Evolutionary conservation across 1,140 invertebrate species (phyloP), one percentile per base, ranked within the genome.

Genomic region (Copidosoma floridanum): DNA sequence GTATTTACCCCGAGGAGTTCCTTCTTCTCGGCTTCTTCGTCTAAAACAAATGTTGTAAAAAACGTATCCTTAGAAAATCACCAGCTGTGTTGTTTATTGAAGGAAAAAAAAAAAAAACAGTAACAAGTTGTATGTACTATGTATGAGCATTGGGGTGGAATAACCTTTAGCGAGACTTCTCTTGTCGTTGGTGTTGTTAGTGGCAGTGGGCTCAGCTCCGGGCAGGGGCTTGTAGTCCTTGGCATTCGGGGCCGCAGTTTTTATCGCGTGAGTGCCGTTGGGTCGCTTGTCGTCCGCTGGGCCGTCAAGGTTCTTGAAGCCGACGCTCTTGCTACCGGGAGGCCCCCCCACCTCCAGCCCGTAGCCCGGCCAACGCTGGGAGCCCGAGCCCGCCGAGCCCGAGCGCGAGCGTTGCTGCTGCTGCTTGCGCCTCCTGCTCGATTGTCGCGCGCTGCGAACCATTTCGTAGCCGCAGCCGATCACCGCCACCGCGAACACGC

Each of bases 401-500:
- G 65, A 68, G 29, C 63, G 11, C 50, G 65, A 61, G 54, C 63
- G 73, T 63, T 71, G 56, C 27, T 66, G 69, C 18, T 72, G 75
- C 56, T 71, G 75, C 24, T 79, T 81, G 59, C 73, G 72, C 8
- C 80, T 83, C 51, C 83, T 83, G 27, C 74, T 82, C 21, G 75
- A 78, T 12, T 82, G 86, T 11, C 77, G 82, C 18, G 82, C 87
- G 24, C 79, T 79, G 26, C 78, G 66, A 67, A 71, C 72, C 3
- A 88, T 82, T 68, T 88, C 85, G 63, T 86, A 86, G 61, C 77
- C 79, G 65, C 85, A 86, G 41, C 84, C 84, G 41, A 87, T 72
- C 1, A 90, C 80, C 16, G 88, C 86, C 14, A 85, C 75, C 24
- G 89, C 77, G 74, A 89, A 90, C 38, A 90, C 81, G 27, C 84